Base-by-base conservation (phyloP, 2,113 vertebrate genomes). In the Hipposideros armiger region DNA sequence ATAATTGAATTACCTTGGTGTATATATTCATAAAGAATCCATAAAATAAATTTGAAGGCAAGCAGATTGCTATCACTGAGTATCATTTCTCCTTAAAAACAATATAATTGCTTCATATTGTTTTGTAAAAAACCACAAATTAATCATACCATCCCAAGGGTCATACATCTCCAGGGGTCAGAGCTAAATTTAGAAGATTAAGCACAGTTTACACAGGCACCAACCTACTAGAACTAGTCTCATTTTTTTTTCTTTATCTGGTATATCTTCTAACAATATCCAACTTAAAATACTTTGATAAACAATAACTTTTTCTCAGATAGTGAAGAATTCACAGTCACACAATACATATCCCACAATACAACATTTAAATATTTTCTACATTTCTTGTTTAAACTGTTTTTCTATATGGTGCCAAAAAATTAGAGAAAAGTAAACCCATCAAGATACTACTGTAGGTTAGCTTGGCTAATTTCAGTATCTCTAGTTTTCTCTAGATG, bases 401-500 rank as follows among this genome's bases (percentile, higher is more conserved):
- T 24, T 94, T 95, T 62, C 69, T 50, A 77, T 76, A 50, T 14
- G 52, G 1, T 36, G 22, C 67, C 19, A 45, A 56, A 90, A 26
- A 13, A 4, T 82, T 88, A 85, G 76, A 60, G 56, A 78, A 52
- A 73, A 90, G 47, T 40, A 78, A 95, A 58, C 10, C 11, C 28
- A 60, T 7, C 30, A 64, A 77, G 74, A 69, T 30, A 20, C 36
- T 93, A 36, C 36, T 36, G 36, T 36, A 36, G 40, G n/a, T 77
- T 40, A 36, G 11, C 8, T 66, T 45, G 28, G 62, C 58, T 32
- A 32, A 87, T 42, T 72, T 73, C 60, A 69, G 4, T 74, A n/a
- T 62, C 47, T 47, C 32, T 40, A 19, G 28, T 24, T 16, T 64
- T 94, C 96, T 95, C 92, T 98, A 97, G 97, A 83, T 93, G 97